A percentile compares a stretch with the other conserved stretches of the same genome.
These are phyloP conservation scores for Crenuchus spilurus DNA, from an alignment of 2,797 vertebrate genomes.

Conservation along the genomic window DNA sequence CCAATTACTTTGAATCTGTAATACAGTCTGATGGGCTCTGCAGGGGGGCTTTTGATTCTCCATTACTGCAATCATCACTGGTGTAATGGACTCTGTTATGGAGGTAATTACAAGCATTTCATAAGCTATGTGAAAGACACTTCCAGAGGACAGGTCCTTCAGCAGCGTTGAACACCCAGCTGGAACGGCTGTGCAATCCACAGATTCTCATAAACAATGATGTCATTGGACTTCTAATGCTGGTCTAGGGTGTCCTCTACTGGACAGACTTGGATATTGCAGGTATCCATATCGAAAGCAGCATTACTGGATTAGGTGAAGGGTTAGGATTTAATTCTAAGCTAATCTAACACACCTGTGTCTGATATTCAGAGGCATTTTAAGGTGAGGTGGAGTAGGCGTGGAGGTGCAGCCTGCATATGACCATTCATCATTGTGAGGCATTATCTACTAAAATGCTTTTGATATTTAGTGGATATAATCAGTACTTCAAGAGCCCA, in stretches of 20 bases:
- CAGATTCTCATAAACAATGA: slow-evolving; percentile 1
- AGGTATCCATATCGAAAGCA: neutral
- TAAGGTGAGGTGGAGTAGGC: neutral
- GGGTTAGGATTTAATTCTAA: neutral
- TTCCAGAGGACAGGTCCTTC: neutral
- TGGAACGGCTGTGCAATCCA: neutral
- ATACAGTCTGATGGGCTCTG: neutral
- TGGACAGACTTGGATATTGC: slow-evolving; percentile 1
- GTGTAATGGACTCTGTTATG: neutral
- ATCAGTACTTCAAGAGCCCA: too few relatives aligned
- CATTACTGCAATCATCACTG: neutral
- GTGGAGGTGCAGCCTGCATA: neutral
- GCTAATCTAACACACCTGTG: neutral
- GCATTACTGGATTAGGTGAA: neutral
- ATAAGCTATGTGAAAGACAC: slow-evolving; percentile 18
- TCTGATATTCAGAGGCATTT: neutral
- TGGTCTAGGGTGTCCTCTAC: slow-evolving; percentile 42
- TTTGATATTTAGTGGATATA: too few relatives aligned
- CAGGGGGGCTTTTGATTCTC: neutral
- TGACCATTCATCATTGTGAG: too few relatives aligned
- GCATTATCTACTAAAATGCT: too few relatives aligned
- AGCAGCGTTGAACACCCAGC: neutral
- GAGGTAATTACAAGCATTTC: slow-evolving; percentile 16
- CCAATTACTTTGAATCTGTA: neutral
- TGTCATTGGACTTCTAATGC: neutral